A percentile compares a stretch with the other conserved stretches of the same genome.
phyloP scores from a whole-genome alignment of 2,888 invertebrate species.

The Cantharis rustica region DNA sequence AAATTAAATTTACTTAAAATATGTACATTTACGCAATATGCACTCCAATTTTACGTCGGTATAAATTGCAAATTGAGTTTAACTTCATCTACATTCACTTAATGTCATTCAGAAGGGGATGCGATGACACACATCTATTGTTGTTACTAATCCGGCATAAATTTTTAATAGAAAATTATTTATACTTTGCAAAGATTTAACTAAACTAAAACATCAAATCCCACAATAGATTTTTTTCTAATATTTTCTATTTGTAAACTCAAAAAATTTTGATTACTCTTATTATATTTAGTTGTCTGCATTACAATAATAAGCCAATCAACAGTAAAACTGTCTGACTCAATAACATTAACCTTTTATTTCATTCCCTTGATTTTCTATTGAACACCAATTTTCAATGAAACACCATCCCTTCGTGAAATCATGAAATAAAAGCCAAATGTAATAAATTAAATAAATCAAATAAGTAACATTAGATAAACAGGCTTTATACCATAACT shows the following conservation, averaged over 20 bases:
- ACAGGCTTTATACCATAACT: neutral
- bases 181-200: neutral
- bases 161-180: neutral
- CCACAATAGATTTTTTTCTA: neutral
- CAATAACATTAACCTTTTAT: neutral
- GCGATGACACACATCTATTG: neutral
- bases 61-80: neutral
- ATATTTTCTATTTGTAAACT: neutral
- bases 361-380: neutral
- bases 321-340: neutral
- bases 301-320: neutral
- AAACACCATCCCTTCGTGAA: neutral
- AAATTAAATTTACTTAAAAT: neutral
- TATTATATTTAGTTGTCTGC: neutral
- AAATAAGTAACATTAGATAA: neutral
- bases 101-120: neutral
- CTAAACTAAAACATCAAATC: neutral
- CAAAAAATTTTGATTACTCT: neutral
- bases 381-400: neutral
- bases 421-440: neutral
- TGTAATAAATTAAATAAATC: neutral
- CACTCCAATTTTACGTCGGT: neutral
- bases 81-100: neutral
- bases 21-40: neutral
- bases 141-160: neutral